Evolutionary conservation across 2,113 vertebrate genomes (phyloP).

Genomic region (Nesogale talazaci): DNA sequence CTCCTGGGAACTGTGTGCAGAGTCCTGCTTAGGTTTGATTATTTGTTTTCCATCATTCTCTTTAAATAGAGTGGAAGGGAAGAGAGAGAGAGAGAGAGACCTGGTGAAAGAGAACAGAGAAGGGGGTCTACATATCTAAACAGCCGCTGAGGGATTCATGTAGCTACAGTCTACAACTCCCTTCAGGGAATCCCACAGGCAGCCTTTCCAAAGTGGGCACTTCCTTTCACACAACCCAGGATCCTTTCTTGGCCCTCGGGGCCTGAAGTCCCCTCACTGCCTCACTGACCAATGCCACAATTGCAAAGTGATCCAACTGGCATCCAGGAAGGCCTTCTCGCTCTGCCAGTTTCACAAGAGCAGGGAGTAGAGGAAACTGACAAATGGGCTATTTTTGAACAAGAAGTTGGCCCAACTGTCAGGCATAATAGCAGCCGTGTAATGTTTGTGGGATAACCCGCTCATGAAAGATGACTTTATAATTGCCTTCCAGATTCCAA

Average conservation of each 20-base stretch:
- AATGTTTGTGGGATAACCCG: constrained; percentile 71
- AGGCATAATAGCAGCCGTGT: constrained; percentile 66
- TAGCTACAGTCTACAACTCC: not conserved
- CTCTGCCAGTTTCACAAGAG: constrained; percentile 65
- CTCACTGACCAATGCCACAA: constrained; percentile 51
- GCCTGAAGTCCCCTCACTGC: constrained; percentile 3
- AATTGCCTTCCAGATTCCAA: constrained; percentile 77
- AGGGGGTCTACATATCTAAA: not conserved
- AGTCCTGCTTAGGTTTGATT: constrained; percentile 22
- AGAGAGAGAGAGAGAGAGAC: not conserved
- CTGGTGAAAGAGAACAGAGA: not conserved
- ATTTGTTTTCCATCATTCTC: constrained; percentile 12
- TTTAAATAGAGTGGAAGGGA: constrained; percentile 8
- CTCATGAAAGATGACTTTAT: constrained; percentile 81
- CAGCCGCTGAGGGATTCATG: not conserved
- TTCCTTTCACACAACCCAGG: constrained; percentile 58
- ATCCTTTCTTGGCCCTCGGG: not conserved
- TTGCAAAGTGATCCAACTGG: constrained; percentile 67
- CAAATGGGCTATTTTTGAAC: constrained; percentile 71
- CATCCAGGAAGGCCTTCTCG: constrained; percentile 53
- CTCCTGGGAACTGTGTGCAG: not conserved
- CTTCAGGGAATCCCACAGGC: constrained; percentile 41
- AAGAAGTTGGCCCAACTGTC: constrained; percentile 72
- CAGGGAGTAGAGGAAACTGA: constrained; percentile 69
- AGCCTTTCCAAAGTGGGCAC: constrained; percentile 40